These are phyloP conservation scores for Chironomus tepperi DNA, from an alignment of 1,140 invertebrate species.

Conservation along the genomic window DNA sequence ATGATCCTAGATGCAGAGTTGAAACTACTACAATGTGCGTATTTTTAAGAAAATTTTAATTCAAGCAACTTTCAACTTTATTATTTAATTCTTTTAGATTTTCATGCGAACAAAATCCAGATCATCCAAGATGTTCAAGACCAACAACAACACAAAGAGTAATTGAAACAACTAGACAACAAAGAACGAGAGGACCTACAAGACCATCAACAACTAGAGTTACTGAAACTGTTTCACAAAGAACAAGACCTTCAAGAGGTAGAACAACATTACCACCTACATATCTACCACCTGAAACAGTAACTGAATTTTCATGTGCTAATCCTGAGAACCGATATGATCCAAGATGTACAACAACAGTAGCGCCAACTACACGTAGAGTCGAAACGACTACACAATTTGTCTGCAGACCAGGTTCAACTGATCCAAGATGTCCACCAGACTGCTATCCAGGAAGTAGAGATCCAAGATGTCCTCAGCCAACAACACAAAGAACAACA, in stretches of 20 bases:
- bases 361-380: background rate
- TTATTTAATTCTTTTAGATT: background rate
- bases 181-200: background rate
- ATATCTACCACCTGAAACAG: slow-evolving; percentile 21
- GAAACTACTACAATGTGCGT: background rate
- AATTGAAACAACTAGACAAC: slow-evolving; percentile 31
- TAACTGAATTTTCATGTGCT: background rate
- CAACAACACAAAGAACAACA: no score
- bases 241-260: slow-evolving; percentile 37
- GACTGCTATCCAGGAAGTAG: no score
- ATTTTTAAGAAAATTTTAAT: background rate
- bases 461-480: slow-evolving; percentile 32
- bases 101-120: background rate
- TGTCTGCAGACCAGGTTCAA: slow-evolving; percentile 34
- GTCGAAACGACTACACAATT: slow-evolving; percentile 27
- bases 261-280: slow-evolving; percentile 27
- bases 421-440: slow-evolving; percentile 39
- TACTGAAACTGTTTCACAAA: slow-evolving; percentile 27
- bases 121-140: background rate
- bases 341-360: background rate
- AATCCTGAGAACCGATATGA: background rate
- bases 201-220: slow-evolving; percentile 29
- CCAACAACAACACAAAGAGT: background rate
- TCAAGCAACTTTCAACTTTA: background rate
- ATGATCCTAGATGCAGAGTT: background rate